A percentile compares a stretch with the other conserved stretches of the same genome.
Conservation (phyloP, 2,888 invertebrate species). For the Drosophila sordidula region DNA sequence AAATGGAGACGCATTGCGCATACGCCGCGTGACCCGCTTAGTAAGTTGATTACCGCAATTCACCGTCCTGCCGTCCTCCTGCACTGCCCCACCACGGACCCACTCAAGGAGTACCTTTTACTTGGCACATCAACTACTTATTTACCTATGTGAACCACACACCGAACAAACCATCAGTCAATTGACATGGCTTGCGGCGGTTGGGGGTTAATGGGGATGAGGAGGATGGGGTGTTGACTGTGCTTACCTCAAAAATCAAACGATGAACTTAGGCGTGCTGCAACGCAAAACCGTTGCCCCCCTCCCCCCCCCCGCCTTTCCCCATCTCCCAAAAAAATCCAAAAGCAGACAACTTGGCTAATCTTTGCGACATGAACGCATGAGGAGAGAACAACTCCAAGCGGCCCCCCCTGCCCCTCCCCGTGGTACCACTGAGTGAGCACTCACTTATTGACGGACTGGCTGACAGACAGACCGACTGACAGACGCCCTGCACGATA, state of each 20-base stretch:
- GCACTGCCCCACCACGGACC: no score
- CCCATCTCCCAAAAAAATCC: constrained; percentile 15
- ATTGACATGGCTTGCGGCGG: constrained; percentile 21
- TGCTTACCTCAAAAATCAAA: constrained; percentile 12
- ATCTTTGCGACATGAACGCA: constrained; percentile 60
- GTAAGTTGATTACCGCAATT: constrained; percentile 52
- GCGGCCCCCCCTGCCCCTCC: neutral
- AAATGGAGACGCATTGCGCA: constrained; percentile 35
- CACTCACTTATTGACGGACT: constrained; percentile 34
- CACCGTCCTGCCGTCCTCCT: neutral
- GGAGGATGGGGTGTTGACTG: neutral
- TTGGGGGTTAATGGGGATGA: neutral
- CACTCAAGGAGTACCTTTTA: neutral
- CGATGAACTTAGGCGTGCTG: constrained; percentile 29
- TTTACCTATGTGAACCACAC: constrained; percentile 30
- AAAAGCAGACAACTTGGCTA: constrained; percentile 55
- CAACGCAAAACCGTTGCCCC: constrained; percentile 1
- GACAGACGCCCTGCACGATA: constrained; percentile 37
- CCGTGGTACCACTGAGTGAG: constrained; percentile 14
- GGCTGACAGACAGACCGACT: constrained; percentile 15
- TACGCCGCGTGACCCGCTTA: constrained; percentile 55
- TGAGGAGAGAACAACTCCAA: constrained; percentile 1
- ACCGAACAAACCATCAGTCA: constrained; percentile 26
- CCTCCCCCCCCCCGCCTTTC: no score
- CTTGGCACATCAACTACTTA: constrained; percentile 18